Evolutionary conservation across 2,113 vertebrate species (phyloP), one percentile per base, ranked within the genome.

Genomic region (Chamaetylas fuelleborni): DNA sequence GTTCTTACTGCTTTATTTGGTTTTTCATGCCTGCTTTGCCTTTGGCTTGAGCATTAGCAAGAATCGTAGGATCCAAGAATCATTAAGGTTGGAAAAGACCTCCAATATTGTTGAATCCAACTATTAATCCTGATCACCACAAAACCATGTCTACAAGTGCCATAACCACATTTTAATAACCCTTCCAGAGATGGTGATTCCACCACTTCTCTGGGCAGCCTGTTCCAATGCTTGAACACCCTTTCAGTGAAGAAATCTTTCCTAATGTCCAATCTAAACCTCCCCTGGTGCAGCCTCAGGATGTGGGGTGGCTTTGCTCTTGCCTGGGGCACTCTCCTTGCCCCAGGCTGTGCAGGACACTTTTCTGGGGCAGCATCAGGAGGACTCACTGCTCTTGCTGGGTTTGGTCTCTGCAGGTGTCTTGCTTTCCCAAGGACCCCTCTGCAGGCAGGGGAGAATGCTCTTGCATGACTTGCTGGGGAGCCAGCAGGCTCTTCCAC

Each of bases 31-130:
- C 43, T 77, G 50, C 54, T 94, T 92, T 92, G 61, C 45, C 54
- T 78, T 81, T 1, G 0, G 26, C n/a, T 74, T 0, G 0, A 45
- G 38, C 8, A 1, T 51, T 60, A 53, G 22, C 60, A 64, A 18
- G 62, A 42, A 31, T 23, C 0, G 1, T 19, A 56, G 40, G 28
- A 48, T 24, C 48, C 19, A 33, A 77, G 25, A 48, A 48, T 19
- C 3, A 3, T 33, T 62, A 56, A 62, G 34, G 56, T 42, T 48
- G 31, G 64, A 56, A 77, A 77, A 62, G 26, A 14, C 22, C 14
- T 83, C 26, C 56, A 70, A 50, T 71, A 31, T 70, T 15, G 6
- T 70, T 23, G 48, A 48, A 40, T 62, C 64, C 34, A 61, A 1
- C 31, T 17, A 1, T 43, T 62, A 77, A 50, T 40, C 42, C 43